Conservation (phyloP, 1,140 invertebrate genomes). For the Drosophila varians region DNA sequence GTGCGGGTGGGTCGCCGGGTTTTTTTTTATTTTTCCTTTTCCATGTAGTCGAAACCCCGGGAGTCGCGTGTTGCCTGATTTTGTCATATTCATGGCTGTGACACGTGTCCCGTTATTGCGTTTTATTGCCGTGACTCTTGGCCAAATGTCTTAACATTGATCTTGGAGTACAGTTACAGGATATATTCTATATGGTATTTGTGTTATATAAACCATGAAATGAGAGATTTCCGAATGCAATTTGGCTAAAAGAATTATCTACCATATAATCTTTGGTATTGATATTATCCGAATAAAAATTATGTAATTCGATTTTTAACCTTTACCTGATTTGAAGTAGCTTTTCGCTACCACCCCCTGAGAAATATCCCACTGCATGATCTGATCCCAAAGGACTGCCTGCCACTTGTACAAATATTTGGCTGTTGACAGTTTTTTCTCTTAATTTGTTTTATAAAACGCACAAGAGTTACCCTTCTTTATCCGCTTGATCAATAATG, state of each 20-base stretch:
- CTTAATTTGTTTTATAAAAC: conserved; percentile 56
- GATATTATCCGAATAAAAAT: neutral
- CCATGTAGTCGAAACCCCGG: neutral
- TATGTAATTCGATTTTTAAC: no score
- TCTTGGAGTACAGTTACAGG: conserved; percentile 32
- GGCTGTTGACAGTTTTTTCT: conserved; percentile 52
- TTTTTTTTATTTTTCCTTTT: neutral
- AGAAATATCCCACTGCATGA: neutral
- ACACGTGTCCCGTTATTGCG: conserved; percentile 53
- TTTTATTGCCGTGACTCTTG: conserved; percentile 43
- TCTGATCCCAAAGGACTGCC: neutral
- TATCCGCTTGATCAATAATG: conserved; percentile 27
- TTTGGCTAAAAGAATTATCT: no score
- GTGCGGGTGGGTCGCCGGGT: conserved; percentile 16
- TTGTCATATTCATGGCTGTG: conserved; percentile 39
- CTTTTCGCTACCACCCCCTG: neutral
- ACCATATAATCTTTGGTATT: no score
- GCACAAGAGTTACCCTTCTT: conserved; percentile 33
- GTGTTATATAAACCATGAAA: neutral
- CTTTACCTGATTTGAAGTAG: no score
- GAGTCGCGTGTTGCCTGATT: conserved; percentile 40
- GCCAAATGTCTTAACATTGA: conserved; percentile 8
- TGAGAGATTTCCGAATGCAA: no score
- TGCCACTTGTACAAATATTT: conserved; percentile 54
- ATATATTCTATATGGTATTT: neutral